Percentiles rank a stretch among this genome's conserved stretches.
These are phyloP conservation scores for Eumeta japonica DNA, from an alignment of 1,140 invertebrate species.

Conservation along the genomic window DNA sequence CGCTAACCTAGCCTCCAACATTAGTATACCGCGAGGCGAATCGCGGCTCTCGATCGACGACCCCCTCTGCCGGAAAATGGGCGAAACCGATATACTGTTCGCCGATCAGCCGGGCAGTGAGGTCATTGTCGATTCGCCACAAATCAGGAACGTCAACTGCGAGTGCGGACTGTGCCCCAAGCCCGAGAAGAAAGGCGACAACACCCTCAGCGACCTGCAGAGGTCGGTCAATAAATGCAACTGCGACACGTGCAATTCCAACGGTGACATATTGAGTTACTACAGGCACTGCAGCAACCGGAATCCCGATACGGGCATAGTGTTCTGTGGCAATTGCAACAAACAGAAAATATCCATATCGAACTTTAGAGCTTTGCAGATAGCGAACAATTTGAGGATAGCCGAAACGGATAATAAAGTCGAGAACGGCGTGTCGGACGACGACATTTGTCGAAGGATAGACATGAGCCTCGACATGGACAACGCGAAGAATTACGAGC, in stretches of 20 bases:
- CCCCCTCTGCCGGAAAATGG: constrained; percentile 35
- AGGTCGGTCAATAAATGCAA: constrained; percentile 44
- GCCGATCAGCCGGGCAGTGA: constrained; percentile 43
- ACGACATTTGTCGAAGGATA: constrained; percentile 49
- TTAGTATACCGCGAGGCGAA: constrained; percentile 32
- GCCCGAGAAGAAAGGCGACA: constrained; percentile 29
- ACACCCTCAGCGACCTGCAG: constrained; percentile 48
- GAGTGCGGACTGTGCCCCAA: constrained; percentile 48
- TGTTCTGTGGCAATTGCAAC: constrained; percentile 48
- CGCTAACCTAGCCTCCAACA: constrained; percentile 36
- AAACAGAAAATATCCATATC: constrained; percentile 55
- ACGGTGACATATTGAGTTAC: constrained; percentile 41
- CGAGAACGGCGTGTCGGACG: constrained; percentile 40
- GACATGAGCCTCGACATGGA: constrained; percentile 50
- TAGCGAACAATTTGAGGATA: constrained; percentile 46
- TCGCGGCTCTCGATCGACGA: constrained; percentile 43
- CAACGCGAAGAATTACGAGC: constrained; percentile 30
- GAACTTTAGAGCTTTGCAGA: constrained; percentile 51
- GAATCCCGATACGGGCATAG: constrained; percentile 42
- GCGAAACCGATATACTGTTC: constrained; percentile 41
- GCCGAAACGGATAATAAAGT: constrained; percentile 41
- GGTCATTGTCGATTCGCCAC: constrained; percentile 23
- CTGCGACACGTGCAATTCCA: constrained; percentile 45
- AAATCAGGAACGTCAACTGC: constrained; percentile 36
- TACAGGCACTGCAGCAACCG: constrained; percentile 43